Evolutionary conservation across 1,140 invertebrate genomes (phyloP).

Genomic region (Lithobius niger): DNA sequence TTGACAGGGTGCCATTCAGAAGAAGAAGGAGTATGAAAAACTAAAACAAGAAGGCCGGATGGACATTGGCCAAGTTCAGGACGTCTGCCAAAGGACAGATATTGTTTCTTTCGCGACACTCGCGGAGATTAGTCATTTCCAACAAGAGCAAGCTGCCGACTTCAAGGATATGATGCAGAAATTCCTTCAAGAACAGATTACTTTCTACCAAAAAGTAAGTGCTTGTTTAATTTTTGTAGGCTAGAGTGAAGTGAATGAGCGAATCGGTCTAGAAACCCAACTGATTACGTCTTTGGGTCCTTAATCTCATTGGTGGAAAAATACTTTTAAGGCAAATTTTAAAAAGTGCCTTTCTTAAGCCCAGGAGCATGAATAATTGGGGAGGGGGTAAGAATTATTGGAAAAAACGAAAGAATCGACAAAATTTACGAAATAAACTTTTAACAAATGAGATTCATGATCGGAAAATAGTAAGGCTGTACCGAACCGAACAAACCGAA

Average conservation of each 20-base stretch:
- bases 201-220: slow-evolving; percentile 67
- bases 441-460: too few species aligned
- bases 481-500: too few species aligned
- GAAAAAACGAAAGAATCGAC: too few species aligned
- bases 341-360: too few species aligned
- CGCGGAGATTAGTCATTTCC: slow-evolving; percentile 89
- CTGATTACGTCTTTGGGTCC: too few species aligned
- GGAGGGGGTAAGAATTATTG: too few species aligned
- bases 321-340: slow-evolving; percentile 6
- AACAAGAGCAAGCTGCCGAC: slow-evolving; percentile 69
- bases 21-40: slow-evolving; percentile 76
- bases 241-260: too few species aligned
- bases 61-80: slow-evolving; percentile 57
- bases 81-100: slow-evolving; percentile 68
- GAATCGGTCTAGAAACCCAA: too few species aligned
- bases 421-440: too few species aligned
- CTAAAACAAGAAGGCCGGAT: slow-evolving; percentile 66
- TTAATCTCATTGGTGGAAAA: not conserved
- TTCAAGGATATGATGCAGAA: slow-evolving; percentile 70
- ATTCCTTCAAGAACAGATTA: slow-evolving; percentile 75
- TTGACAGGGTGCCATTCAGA: slow-evolving; percentile 61
- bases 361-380: too few species aligned
- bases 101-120: slow-evolving; percentile 79
- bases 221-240: not conserved
- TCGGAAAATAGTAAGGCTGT: too few species aligned